Evolutionary conservation across 2,113 vertebrate species (phyloP), one percentile per base, ranked within the genome.

Genomic region (Datnioides undecimradiatus): DNA sequence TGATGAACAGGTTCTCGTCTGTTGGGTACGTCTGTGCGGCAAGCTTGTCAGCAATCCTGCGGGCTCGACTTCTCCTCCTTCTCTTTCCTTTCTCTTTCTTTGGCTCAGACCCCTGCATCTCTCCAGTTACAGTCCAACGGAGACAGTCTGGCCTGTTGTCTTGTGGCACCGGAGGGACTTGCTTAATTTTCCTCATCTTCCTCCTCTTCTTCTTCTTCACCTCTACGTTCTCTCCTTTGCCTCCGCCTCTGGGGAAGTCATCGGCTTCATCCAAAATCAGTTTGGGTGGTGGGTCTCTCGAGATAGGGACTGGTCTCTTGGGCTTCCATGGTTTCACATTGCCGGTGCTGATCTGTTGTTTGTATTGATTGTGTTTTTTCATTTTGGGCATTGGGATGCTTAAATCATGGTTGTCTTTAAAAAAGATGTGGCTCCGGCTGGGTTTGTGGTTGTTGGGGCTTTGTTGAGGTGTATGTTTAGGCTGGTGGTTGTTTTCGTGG

Each of bases 1-100:
- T 95, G 40, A 49, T 46, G 65, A 95, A 94, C 55, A 95, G 92
- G 85, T 95, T 90, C 72, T 95, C 94, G 16, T 95, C 93, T 0
- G 74, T 62, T 12, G 90, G 86, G 70, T 88, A 84, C 79, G 73
- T 60, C 23, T 76, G 52, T 2, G 54, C 46, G 0, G 5, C 41
- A 3, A 0, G 8, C 27, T 67, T 90, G 8, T 63, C 43, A 3
- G 70, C n/a, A 1, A 57, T 80, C 65, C 13, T 13, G 0, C 19
- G 40, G 12, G 3, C 14, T 49, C 5, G 45, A 7, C 25, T 64
- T 54, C 57, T 84, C 76, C 58, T 86, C 14, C 62, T 88, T 46
- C 48, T 88, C n/a, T 73, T 25, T 40, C 14, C 21, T 7, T 52
- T 76, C 40, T 73, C 23, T 16, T 54, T 55, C 29, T 67, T 80